These are phyloP conservation scores for Lysiphlebus fabarum DNA, from an alignment of 1,140 invertebrate species.

Conservation along the genomic window DNA sequence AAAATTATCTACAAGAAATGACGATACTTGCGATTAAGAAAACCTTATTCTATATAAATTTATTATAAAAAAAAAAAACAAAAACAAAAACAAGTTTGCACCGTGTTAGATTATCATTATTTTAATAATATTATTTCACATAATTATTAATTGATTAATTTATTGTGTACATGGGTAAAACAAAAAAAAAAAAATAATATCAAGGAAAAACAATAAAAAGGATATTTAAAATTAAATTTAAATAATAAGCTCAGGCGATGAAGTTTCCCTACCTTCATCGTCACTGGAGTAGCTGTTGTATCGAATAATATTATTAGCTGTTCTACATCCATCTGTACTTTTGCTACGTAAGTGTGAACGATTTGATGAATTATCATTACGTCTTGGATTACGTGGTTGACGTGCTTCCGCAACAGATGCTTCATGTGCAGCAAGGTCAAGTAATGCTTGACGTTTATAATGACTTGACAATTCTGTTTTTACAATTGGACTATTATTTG, in stretches of 20 bases:
- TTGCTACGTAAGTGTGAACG: conserved; percentile 50
- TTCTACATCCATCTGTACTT: conserved; percentile 50
- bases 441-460: conserved; percentile 51
- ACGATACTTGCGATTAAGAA: too few relatives aligned
- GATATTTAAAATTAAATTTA: conserved; percentile 35
- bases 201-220: background rate
- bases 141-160: conserved; percentile 8
- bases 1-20: too few relatives aligned
- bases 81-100: too few relatives aligned
- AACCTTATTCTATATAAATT: too few relatives aligned
- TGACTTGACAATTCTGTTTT: conserved; percentile 52
- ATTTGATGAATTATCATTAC: conserved; percentile 45
- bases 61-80: too few relatives aligned
- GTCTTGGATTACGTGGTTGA: conserved; percentile 39
- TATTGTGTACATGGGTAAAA: background rate
- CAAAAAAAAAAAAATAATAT: background rate
- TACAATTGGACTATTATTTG: conserved; percentile 43
- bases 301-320: conserved; percentile 56
- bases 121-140: conserved; percentile 1
- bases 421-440: conserved; percentile 43
- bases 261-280: conserved; percentile 72
- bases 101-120: too few relatives aligned
- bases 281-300: conserved; percentile 84
- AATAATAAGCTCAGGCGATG: conserved; percentile 50
- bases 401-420: conserved; percentile 37